Conservation (phyloP, 2,113 vertebrate genomes). For the Microcebus jonahi region DNA sequence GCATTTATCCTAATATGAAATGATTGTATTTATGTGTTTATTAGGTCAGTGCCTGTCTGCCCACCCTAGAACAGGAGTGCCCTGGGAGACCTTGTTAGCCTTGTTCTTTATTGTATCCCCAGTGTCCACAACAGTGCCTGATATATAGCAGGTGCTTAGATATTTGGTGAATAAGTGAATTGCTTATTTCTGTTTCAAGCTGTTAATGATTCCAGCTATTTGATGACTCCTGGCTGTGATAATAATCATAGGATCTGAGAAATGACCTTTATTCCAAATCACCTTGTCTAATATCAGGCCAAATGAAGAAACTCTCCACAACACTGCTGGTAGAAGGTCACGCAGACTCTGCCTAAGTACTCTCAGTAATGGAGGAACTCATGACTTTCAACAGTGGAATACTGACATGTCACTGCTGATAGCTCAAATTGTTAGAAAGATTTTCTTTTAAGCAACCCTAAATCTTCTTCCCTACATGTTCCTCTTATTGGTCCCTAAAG, state of each 20-base stretch:
- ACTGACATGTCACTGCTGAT: background rate
- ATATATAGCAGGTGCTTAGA: background rate
- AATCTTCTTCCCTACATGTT: background rate
- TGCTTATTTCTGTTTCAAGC: background rate
- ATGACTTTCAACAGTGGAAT: background rate
- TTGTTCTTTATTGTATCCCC: background rate
- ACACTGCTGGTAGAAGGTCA: background rate
- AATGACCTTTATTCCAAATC: constrained; percentile 20
- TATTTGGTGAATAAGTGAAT: background rate
- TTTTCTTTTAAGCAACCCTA: background rate
- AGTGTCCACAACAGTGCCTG: background rate
- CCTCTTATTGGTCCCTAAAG: background rate
- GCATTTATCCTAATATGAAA: background rate
- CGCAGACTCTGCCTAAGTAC: background rate
- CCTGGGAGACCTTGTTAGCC: background rate
- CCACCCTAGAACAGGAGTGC: background rate
- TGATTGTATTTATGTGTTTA: background rate
- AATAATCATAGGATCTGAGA: background rate
- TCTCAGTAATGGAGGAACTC: background rate
- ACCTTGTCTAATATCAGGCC: background rate
- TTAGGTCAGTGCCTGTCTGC: background rate
- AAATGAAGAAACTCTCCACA: background rate
- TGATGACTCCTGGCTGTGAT: background rate
- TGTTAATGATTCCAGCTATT: background rate
- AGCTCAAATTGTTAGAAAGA: background rate